Evolutionary conservation across 2,797 vertebrate genomes (phyloP), one percentile per base, ranked within the genome.

Genomic region (Rhinatrema bivittatum): DNA sequence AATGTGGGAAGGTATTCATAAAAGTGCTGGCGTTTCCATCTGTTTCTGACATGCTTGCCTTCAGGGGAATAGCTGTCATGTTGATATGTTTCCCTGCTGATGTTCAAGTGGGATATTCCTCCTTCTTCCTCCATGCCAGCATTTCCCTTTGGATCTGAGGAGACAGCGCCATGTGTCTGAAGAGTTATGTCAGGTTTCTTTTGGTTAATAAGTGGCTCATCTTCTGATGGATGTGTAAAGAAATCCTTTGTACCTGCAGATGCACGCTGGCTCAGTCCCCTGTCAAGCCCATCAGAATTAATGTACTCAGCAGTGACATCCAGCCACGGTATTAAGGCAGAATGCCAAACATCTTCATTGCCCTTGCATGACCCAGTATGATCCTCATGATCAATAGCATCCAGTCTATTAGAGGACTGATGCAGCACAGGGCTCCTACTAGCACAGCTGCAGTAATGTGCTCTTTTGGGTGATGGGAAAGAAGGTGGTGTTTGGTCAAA

Each of bases 221-320:
- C 8, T 19, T 34, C 36, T 35, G 39, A 25, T 16, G 51, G 16
- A 68, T 53, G 1, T 31, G 16, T 1, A 42, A 18, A 30, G 3
- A 41, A 50, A 42, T 44, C 40, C 17, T 29, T 40, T 52, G 57
- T 39, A 30, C 16, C 38, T 3, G 13, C 16, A 55, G 57, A 54
- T 1, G 48, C 57, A 34, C 53, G 64, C 8, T 58, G 72, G 20
- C 47, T 74, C 29, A 73, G 50, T 10, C 36, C 53, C 56, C 38
- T 56, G 20, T 53, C 31, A 16, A 69, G 50, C 30, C 64, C 60
- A 36, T 68, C 42, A 3, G 81, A 68, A 41, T 50, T 39, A 3
- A 89, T 67, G 60, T 89, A 89, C 46, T 89, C 79, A 1, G 77
- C 47, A 1, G 88, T 93, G 45, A 93, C 66, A 22, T 93, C 90